phyloP scores from a whole-genome alignment of 53 echinoderm and acorn worm genomes.

The Mesocentrotus franciscanus region DNA sequence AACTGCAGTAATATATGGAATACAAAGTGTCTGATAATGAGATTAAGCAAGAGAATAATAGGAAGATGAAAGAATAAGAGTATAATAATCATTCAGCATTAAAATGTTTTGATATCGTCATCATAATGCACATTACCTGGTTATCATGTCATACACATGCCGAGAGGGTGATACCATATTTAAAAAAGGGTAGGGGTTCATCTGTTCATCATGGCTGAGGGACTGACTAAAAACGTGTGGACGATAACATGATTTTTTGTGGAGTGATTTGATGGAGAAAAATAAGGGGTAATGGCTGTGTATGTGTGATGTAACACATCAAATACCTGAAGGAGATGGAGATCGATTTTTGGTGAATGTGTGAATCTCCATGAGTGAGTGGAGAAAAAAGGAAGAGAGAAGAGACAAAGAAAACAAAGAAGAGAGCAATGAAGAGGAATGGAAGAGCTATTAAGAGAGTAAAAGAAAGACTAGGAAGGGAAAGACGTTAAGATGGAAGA shows the following conservation, averaged over 20 bases:
- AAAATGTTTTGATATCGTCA: not conserved
- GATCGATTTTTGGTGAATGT: not conserved
- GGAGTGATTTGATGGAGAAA: not conserved
- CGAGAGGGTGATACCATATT: slow-evolving; percentile 37
- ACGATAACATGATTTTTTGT: not conserved
- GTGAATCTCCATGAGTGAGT: not conserved
- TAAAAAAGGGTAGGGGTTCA: slow-evolving; percentile 2
- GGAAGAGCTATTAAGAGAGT: not conserved
- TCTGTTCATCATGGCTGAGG: slow-evolving; percentile 42
- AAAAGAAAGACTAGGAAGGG: not conserved
- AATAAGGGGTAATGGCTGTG: not conserved
- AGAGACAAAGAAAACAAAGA: not conserved
- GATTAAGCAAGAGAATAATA: not conserved
- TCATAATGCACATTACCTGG: slow-evolving; percentile 34
- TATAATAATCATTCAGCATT: not conserved
- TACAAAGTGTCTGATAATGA: not conserved
- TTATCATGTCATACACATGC: slow-evolving; percentile 5
- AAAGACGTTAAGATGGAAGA: not conserved
- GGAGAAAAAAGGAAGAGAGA: not conserved
- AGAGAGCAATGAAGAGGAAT: not conserved
- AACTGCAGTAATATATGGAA: not conserved
- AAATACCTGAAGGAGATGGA: not conserved
- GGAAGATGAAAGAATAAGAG: not conserved
- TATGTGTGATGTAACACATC: slow-evolving; percentile 2
- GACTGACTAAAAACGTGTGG: not conserved